These are phyloP conservation scores for Cyprinodon diabolis DNA, from an alignment of 2,797 vertebrate genomes.

Conservation along the genomic window DNA sequence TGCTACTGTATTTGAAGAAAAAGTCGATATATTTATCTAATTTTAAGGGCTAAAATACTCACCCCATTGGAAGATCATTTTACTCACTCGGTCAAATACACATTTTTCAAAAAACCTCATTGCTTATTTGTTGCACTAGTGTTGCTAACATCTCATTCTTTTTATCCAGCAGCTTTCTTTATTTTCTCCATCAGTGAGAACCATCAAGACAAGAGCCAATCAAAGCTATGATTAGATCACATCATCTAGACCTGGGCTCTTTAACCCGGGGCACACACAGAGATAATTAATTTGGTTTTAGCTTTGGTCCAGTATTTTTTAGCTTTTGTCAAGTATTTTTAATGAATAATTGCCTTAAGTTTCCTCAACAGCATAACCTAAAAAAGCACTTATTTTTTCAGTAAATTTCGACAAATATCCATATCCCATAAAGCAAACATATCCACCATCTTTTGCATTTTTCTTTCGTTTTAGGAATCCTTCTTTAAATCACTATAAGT, in stretches of 20 bases:
- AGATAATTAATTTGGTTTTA: background rate
- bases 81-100: too few species aligned
- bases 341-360: background rate
- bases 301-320: background rate
- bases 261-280: background rate
- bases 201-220: background rate
- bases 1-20: too few species aligned
- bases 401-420: too few species aligned
- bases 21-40: too few species aligned
- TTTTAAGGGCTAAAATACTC: too few species aligned
- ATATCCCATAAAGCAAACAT: too few species aligned
- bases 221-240: background rate
- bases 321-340: background rate
- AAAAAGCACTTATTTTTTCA: background rate
- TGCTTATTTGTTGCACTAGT: background rate
- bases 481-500: too few species aligned
- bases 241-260: background rate
- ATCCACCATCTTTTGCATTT: too few species aligned
- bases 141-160: background rate
- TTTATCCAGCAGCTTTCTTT: background rate
- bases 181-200: background rate
- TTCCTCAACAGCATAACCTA: background rate
- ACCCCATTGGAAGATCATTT: too few species aligned
- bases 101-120: background rate
- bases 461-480: too few species aligned